A percentile compares a stretch with the other conserved stretches of the same genome.
Conservation (phyloP, 2,797 vertebrate species). For the Pipistrellus pipistrellus region DNA sequence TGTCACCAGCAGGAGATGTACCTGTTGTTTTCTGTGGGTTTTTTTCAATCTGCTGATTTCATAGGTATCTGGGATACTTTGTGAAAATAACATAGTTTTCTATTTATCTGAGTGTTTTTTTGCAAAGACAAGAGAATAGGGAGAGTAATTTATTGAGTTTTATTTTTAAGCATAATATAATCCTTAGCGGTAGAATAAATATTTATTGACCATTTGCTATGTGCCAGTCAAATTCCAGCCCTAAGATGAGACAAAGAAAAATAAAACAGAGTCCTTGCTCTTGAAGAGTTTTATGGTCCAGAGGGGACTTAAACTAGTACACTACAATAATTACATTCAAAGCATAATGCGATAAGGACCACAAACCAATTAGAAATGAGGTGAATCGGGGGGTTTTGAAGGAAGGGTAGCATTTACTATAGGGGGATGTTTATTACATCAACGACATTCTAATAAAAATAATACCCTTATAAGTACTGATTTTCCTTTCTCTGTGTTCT, state of each 20-base stretch:
- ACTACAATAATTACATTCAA: neutral
- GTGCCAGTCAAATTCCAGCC: neutral
- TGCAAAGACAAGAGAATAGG: neutral
- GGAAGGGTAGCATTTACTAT: neutral
- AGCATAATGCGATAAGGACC: neutral
- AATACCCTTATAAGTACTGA: neutral
- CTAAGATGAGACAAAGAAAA: neutral
- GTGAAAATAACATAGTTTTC: neutral
- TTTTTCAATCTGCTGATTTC: too few species aligned
- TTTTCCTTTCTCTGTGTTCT: slow-evolving; percentile 11
- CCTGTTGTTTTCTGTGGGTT: too few species aligned
- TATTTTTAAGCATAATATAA: slow-evolving; percentile 42
- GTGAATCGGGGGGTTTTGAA: neutral
- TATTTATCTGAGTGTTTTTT: neutral
- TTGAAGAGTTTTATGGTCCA: slow-evolving; percentile 9
- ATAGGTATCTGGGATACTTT: too few species aligned
- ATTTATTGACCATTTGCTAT: neutral
- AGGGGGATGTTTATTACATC: neutral
- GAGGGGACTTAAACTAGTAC: neutral
- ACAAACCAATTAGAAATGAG: neutral
- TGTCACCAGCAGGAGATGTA: too few species aligned
- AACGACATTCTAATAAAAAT: slow-evolving; percentile 33
- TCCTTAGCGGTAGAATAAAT: neutral
- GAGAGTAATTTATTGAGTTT: slow-evolving; percentile 40
- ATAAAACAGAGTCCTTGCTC: neutral